phyloP scores from a whole-genome alignment of 2,888 invertebrate genomes.

The Dendrolimus houi region DNA sequence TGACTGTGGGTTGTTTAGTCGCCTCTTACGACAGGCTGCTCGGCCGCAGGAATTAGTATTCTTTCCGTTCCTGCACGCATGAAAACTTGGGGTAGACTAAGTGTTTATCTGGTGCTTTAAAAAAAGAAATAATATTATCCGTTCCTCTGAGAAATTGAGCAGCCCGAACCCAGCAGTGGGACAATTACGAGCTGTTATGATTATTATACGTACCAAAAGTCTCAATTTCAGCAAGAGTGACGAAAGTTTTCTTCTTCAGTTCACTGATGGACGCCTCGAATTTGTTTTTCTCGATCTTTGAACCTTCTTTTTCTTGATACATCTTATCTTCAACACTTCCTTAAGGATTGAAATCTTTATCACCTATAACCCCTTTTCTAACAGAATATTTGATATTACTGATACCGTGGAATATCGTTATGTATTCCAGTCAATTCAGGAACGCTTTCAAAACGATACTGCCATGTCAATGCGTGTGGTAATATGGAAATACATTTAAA shows the following conservation, averaged over 20 bases:
- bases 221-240: conserved; percentile 48
- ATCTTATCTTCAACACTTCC: conserved; percentile 32
- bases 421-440: neutral
- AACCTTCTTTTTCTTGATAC: conserved; percentile 42
- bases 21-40: too few species aligned
- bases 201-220: conserved; percentile 37
- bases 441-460: neutral
- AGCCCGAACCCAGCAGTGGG: too few species aligned
- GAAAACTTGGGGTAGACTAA: too few species aligned
- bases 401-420: neutral
- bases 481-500: conserved; percentile 7
- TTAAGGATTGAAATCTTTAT: neutral
- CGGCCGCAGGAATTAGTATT: too few species aligned
- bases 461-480: neutral
- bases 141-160: too few species aligned
- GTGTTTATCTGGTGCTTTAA: too few species aligned
- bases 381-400: neutral
- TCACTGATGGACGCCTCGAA: conserved; percentile 64
- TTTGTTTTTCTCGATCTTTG: conserved; percentile 46
- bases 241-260: conserved; percentile 55
- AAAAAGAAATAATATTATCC: too few species aligned
- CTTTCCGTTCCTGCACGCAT: too few species aligned
- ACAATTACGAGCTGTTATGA: too few species aligned
- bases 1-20: too few species aligned
- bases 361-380: neutral